A percentile compares a stretch with the other conserved stretches of the same genome.
Evolutionary conservation across 2,797 vertebrate genomes (phyloP).

Genomic region (Sebastes trivittatus): DNA sequence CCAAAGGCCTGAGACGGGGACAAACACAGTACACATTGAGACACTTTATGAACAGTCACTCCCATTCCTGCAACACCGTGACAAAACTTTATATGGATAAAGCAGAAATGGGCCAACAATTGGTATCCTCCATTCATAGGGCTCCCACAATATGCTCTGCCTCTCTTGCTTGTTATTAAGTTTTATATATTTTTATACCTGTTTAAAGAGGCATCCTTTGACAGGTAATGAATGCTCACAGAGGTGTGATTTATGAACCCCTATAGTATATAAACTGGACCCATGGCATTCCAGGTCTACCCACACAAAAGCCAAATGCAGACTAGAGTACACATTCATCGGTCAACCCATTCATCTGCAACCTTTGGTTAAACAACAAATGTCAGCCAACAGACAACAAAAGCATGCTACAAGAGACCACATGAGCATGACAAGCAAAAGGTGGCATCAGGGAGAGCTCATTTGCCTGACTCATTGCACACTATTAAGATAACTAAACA

Average conservation of each 20-base stretch:
- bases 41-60: constrained; percentile 5
- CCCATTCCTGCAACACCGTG: neutral
- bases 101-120: neutral
- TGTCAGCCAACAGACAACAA: constrained; percentile 47
- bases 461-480: neutral
- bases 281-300: constrained; percentile 27
- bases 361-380: constrained; percentile 46
- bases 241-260: neutral
- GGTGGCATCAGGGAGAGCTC: neutral
- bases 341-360: constrained; percentile 45
- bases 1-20: constrained; percentile 87
- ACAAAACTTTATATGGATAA: neutral
- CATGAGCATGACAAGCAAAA: constrained; percentile 1
- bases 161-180: neutral
- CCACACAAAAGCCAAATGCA: constrained; percentile 39
- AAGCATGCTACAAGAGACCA: constrained; percentile 18
- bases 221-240: neutral
- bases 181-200: neutral
- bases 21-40: neutral
- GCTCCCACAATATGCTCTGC: neutral
- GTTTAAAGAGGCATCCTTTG: neutral
- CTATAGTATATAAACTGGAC: neutral
- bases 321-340: constrained; percentile 37
- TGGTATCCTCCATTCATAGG: neutral
- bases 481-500: neutral